Base-by-base conservation (phyloP, 1,140 invertebrate genomes). In the Neomicropteryx cornuta region DNA sequence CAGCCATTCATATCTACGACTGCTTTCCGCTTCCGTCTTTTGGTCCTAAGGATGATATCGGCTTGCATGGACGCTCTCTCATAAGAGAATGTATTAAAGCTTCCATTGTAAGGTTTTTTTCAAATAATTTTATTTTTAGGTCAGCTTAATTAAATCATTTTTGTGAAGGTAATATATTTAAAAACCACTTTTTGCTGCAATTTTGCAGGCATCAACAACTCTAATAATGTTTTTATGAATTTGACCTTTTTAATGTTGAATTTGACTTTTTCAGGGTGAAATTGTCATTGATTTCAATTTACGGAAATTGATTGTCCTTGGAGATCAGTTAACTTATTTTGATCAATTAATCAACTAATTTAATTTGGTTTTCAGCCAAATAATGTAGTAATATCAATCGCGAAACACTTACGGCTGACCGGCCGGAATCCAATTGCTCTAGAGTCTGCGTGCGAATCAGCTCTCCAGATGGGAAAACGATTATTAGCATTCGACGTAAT, bases 41-140 rank as follows among this genome's bases (percentile, higher is more conserved):
- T 45, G 62, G 57, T 10, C 55, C 62, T 11, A 60, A 57, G 38
- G 59, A 63, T 48, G 60, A 68, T 32, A 43, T 52, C 33, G 60
- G 57, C 0, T 42, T 58, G 32, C 62, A 64, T 47, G 60, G 60
- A 8, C 45, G 62, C 32, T 63, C 55, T 31, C 48, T 68, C 13
- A 55, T 68, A 10, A 51, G 62, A 28, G 64, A 67, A 42, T 66
- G 62, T 50, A 58, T 66, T 10, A 67, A 65, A 39, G 57, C 62
- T 36, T 50, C 53, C n/a, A 47, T 61, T 41, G 63, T 66, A 46
- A 49, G 54, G 52, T 36, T 35, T 18, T 20, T 18, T 29, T 43
- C 29, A n/a, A 28, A 18, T 8, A 29, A 38, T 14, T 42, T n/a
- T n/a, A n/a, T n/a, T n/a, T n/a, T n/a, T n/a, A n/a, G n/a, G n/a